These are phyloP conservation scores for Phortica okadai DNA, from an alignment of 2,888 invertebrate species.

Conservation along the genomic window DNA sequence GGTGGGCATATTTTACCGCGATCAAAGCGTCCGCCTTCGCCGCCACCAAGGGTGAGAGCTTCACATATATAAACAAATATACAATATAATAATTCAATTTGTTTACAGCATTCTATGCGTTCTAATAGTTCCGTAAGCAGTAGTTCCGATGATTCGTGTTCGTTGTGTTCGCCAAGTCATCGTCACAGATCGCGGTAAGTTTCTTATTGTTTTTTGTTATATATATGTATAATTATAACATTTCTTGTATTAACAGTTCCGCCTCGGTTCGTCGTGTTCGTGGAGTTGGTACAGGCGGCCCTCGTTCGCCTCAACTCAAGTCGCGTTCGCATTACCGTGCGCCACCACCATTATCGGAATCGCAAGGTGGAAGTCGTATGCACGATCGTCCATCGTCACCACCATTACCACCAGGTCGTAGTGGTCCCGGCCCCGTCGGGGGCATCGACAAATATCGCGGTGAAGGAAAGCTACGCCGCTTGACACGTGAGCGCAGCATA, in stretches of 20 bases:
- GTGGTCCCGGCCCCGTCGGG: constrained; percentile 36
- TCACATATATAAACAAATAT: not conserved
- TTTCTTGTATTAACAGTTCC: constrained; percentile 74
- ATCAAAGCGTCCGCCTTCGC: constrained; percentile 76
- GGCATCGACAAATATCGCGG: constrained; percentile 73
- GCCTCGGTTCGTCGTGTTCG: constrained; percentile 79
- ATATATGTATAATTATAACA: not conserved
- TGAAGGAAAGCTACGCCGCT: constrained; percentile 69
- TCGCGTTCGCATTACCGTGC: constrained; percentile 72
- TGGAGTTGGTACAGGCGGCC: constrained; percentile 60
- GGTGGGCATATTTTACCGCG: constrained; percentile 73
- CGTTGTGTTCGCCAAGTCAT: constrained; percentile 85
- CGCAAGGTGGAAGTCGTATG: constrained; percentile 64
- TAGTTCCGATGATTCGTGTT: constrained; percentile 90
- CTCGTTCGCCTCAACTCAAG: constrained; percentile 75
- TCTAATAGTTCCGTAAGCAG: constrained; percentile 87
- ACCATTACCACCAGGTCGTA: constrained; percentile 52
- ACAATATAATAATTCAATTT: not conserved
- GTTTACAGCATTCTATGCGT: constrained; percentile 76
- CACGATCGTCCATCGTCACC: constrained; percentile 73
- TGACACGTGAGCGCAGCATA: constrained; percentile 67
- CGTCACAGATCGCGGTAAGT: constrained; percentile 75
- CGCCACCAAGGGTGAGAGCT: constrained; percentile 75
- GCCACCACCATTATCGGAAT: constrained; percentile 60
- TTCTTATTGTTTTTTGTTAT: not conserved